Percentiles rank a stretch among this genome's conserved stretches.
Conservation (phyloP, 1,140 invertebrate species). For the Bombus difficillimus region DNA sequence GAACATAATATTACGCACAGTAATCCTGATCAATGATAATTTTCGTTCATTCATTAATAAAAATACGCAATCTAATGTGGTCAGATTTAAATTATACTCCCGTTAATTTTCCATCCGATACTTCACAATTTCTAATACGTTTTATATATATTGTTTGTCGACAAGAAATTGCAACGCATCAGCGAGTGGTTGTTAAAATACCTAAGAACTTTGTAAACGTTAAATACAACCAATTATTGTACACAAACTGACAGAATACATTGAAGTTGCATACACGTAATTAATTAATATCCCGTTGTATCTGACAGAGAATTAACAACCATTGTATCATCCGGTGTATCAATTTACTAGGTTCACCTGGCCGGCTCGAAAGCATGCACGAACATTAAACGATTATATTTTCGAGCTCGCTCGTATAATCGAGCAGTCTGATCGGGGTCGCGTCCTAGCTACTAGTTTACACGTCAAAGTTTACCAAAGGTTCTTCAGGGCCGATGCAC, state of each 20-base stretch:
- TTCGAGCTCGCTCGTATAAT: constrained; percentile 49
- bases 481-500: constrained; percentile 52
- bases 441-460: constrained; percentile 47
- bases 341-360: constrained; percentile 56
- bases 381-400: constrained; percentile 66
- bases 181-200: not conserved
- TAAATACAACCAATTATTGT: not conserved
- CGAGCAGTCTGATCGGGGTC: constrained; percentile 42
- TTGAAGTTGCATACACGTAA: constrained; percentile 32
- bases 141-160: too few relatives aligned
- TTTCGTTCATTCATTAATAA: too few relatives aligned
- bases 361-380: constrained; percentile 25
- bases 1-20: constrained; percentile 27
- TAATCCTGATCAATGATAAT: not conserved
- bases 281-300: constrained; percentile 38
- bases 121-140: not conserved
- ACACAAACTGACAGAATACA: constrained; percentile 1
- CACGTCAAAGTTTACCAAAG: constrained; percentile 67
- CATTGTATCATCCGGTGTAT: constrained; percentile 35
- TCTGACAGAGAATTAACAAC: constrained; percentile 47
- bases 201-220: not conserved
- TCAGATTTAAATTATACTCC: not conserved
- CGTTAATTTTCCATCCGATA: not conserved
- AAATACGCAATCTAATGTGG: not conserved
- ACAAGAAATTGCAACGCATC: not conserved